phyloP scores from a whole-genome alignment of 2,797 vertebrate species.

The Poecilia velifera region DNA sequence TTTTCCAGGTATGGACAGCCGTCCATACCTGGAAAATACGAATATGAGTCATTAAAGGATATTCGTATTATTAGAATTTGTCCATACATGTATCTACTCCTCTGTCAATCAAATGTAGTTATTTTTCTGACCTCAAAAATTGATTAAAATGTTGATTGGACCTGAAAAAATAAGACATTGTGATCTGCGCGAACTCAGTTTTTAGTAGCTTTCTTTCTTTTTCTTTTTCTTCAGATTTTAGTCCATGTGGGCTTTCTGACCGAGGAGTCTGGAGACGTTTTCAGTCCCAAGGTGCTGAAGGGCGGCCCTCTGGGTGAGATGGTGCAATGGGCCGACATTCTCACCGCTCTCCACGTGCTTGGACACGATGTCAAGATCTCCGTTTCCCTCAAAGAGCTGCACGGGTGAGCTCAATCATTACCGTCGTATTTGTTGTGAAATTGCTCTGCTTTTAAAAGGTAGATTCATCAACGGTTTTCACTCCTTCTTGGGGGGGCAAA shows the following conservation, averaged over 20 bases:
- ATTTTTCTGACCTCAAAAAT: neutral
- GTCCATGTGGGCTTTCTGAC: slow-evolving; percentile 97
- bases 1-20: neutral
- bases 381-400: slow-evolving; percentile 90
- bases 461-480: neutral
- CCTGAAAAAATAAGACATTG: neutral
- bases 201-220: slow-evolving; percentile 9
- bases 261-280: slow-evolving; percentile 96
- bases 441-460: slow-evolving; percentile 1
- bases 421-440: neutral
- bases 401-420: slow-evolving; percentile 89
- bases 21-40: no score
- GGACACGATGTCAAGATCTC: slow-evolving; percentile 93
- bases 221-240: slow-evolving; percentile 86
- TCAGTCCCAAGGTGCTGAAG: slow-evolving; percentile 95
- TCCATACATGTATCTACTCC: neutral
- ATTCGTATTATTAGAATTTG: neutral
- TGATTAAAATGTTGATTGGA: neutral
- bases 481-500: neutral
- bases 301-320: slow-evolving; percentile 97
- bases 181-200: slow-evolving; percentile 21
- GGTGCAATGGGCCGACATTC: slow-evolving; percentile 99
- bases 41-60: neutral
- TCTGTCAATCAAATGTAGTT: neutral
- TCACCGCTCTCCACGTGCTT: slow-evolving; percentile 90